A percentile compares a stretch with the other conserved stretches of the same genome.
These are phyloP conservation scores for Drosophila teissieri DNA, from an alignment of 1,140 invertebrate species.

Conservation along the genomic window DNA sequence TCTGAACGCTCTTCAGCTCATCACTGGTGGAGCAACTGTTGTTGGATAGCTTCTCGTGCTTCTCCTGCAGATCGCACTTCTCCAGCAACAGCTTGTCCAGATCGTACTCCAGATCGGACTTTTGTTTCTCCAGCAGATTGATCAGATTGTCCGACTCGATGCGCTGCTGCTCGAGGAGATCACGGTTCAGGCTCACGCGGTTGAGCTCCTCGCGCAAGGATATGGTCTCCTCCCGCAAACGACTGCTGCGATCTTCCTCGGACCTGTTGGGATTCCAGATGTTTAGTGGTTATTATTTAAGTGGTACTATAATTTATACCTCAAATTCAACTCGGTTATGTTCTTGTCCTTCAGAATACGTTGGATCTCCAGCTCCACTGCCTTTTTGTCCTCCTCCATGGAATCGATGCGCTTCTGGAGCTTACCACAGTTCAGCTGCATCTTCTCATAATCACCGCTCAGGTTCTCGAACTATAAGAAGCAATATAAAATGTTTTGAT, in stretches of 20 bases:
- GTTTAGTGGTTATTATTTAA: not conserved
- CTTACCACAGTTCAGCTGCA: conserved; percentile 89
- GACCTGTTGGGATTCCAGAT: conserved; percentile 83
- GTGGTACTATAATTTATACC: conserved; percentile 43
- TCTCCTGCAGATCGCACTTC: conserved; percentile 90
- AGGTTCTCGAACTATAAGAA: conserved; percentile 88
- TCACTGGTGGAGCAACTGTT: conserved; percentile 88
- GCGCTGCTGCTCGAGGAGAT: conserved; percentile 92
- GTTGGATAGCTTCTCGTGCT: conserved; percentile 89
- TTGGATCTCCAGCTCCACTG: conserved; percentile 90
- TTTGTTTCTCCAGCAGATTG: conserved; percentile 90
- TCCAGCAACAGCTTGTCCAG: conserved; percentile 89
- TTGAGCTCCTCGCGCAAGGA: conserved; percentile 90
- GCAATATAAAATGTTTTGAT: not conserved
- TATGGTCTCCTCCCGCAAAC: conserved; percentile 90
- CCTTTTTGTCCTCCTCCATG: conserved; percentile 90
- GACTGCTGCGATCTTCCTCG: conserved; percentile 91
- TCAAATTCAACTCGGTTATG: conserved; percentile 86
- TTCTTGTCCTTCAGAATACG: conserved; percentile 89
- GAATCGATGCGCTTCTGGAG: conserved; percentile 90
- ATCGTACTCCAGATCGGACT: conserved; percentile 91
- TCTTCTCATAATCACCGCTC: conserved; percentile 90
- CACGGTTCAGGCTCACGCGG: conserved; percentile 89
- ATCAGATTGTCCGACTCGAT: conserved; percentile 90
- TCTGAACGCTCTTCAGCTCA: conserved; percentile 89